phyloP scores from a whole-genome alignment of 2,888 invertebrate species.

The Tetranychus piercei region DNA sequence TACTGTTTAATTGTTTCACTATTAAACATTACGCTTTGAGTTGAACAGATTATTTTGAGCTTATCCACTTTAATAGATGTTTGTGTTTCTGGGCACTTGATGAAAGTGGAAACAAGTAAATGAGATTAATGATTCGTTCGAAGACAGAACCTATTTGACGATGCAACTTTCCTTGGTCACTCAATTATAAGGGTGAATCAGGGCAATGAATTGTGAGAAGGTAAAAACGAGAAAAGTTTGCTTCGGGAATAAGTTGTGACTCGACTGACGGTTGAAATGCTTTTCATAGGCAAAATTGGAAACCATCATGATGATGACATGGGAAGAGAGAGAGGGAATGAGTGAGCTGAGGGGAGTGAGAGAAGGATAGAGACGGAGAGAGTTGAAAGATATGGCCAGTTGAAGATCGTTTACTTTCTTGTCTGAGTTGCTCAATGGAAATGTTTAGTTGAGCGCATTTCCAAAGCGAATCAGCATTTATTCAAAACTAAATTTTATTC shows the following conservation, averaged over 20 bases:
- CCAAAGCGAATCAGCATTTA: too few relatives aligned
- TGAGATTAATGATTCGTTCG: conserved; percentile 2
- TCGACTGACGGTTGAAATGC: not conserved
- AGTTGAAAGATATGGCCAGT: not conserved
- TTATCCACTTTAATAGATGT: too few relatives aligned
- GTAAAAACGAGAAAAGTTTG: not conserved
- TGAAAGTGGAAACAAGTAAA: not conserved
- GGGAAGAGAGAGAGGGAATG: not conserved
- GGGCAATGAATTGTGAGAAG: too few relatives aligned
- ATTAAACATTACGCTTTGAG: too few relatives aligned
- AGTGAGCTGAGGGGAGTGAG: not conserved
- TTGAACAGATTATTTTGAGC: too few relatives aligned
- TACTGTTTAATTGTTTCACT: not conserved
- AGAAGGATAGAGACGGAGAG: not conserved
- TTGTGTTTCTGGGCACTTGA: not conserved
- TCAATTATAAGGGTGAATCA: too few relatives aligned
- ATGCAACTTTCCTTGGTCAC: too few relatives aligned
- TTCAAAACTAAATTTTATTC: too few relatives aligned
- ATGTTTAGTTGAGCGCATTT: too few relatives aligned
- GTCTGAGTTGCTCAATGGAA: not conserved
- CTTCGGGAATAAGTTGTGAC: not conserved
- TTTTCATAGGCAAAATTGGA: not conserved
- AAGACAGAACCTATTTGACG: too few relatives aligned
- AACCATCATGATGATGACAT: not conserved
- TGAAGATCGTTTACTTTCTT: not conserved